Conservation (phyloP, 2,888 invertebrate genomes). For the Eilema griseolum region DNA sequence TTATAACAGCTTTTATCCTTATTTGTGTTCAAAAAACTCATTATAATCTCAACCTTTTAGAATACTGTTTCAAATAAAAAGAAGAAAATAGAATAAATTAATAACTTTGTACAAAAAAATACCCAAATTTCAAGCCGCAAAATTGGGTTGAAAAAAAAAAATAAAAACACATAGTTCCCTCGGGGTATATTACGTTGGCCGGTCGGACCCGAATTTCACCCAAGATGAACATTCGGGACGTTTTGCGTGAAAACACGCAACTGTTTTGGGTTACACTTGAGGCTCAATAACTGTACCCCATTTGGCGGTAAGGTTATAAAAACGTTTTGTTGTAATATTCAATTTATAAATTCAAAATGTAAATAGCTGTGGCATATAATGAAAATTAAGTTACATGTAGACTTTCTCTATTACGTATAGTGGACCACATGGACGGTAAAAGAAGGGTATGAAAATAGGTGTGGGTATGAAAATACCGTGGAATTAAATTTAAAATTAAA, state of each 20-base stretch:
- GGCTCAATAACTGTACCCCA: constrained; percentile 42
- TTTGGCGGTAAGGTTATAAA: constrained; percentile 6
- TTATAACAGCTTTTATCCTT: not conserved
- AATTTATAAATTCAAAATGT: not conserved
- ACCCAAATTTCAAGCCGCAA: constrained; percentile 27
- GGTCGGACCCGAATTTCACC: constrained; percentile 62
- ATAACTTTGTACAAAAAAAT: constrained; percentile 19
- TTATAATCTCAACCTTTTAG: not conserved
- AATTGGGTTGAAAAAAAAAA: constrained; percentile 32
- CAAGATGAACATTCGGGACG: constrained; percentile 68
- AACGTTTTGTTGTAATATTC: constrained; percentile 15
- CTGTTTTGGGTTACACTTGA: constrained; percentile 59
- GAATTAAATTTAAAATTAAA: too few species aligned
- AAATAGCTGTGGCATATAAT: not conserved
- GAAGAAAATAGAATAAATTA: constrained; percentile 8
- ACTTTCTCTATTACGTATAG: not conserved
- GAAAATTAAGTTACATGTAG: not conserved
- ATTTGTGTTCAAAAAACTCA: not conserved
- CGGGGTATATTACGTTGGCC: constrained; percentile 60
- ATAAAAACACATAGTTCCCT: constrained; percentile 52
- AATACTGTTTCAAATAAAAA: not conserved
- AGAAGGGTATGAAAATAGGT: too few species aligned
- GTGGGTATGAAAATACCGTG: too few species aligned
- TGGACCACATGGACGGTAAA: not conserved
- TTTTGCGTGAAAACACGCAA: constrained; percentile 71